phyloP scores from a whole-genome alignment of 2,113 vertebrate genomes.

The Phalacrocorax aristotelis region DNA sequence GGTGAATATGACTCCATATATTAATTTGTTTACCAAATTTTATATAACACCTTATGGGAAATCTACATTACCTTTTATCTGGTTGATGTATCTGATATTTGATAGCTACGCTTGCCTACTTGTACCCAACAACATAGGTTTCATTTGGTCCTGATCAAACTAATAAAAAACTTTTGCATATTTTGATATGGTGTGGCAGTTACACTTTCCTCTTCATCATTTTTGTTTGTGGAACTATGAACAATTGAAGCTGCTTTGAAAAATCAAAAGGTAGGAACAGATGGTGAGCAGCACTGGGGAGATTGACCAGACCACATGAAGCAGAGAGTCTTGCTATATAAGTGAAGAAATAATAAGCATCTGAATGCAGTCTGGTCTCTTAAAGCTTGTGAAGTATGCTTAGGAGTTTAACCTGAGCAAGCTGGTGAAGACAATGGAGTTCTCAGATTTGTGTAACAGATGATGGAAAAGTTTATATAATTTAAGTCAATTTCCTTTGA shows the following conservation, averaged over 20 bases:
- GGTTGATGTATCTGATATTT: neutral
- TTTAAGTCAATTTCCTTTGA: neutral
- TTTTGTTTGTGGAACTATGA: neutral
- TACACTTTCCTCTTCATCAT: neutral
- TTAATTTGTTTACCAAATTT: neutral
- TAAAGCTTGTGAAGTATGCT: neutral
- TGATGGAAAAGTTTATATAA: neutral
- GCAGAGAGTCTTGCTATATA: neutral
- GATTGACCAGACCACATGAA: neutral
- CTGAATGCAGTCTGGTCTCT: neutral
- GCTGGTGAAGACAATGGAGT: neutral
- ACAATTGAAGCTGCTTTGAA: neutral
- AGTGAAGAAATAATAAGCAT: neutral
- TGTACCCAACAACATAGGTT: neutral
- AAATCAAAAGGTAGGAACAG: neutral
- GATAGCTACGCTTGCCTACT: neutral
- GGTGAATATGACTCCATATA: neutral
- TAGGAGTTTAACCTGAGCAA: neutral
- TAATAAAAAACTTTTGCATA: neutral
- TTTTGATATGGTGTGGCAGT: neutral
- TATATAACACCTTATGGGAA: neutral
- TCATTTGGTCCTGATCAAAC: neutral
- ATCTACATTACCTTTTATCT: neutral
- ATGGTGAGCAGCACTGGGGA: neutral
- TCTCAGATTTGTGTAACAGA: neutral